Base-by-base conservation (phyloP, 2,888 invertebrate species). In the Gastrophysa polygoni region DNA sequence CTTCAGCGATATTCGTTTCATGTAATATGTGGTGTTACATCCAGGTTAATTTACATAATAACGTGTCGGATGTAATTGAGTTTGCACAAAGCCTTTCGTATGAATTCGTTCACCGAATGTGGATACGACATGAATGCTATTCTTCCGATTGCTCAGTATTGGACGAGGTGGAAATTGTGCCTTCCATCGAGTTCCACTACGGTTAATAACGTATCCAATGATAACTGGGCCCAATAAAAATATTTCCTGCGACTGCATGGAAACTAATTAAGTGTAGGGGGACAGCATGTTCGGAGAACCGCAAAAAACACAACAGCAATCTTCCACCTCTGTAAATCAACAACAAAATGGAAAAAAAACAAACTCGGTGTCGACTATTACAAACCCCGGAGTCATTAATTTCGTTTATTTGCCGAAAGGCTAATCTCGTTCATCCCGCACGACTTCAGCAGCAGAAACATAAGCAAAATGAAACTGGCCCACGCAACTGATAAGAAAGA, bases 391-490 rank as follows among this genome's bases (percentile, higher is more conserved):
- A n/a, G 3, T 24, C 24, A 24, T 24, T 24, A 24, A 24, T 24
- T 47, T 47, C 21, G 47, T 47, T 47, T 47, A 47, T 47, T 47
- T 47, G 47, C n/a, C 11, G 20, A 47, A 47, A 10, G 47, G 21
- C 47, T 47, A 49, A 49, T 49, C 49, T 16, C 8, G 28, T 49
- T 49, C 29, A 28, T 49, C 28, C 29, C 29, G 28, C 49, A 29
- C 14, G 24, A 49, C 29, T 49, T 49, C 49, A 28, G 29, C 16
- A 29, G 49, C 49, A 49, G 49, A 49, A 29, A 17, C 29, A 28
- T 21, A 49, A 38, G 38, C 38, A 38, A 17, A 47, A 47, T 49
- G 28, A 49, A 49, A 49, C 49, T 28, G n/a, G 49, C 24, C 17
- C 49, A 14, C 49, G 24, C 28, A 8, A 49, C 49, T 28, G 29